Conservation (phyloP, 1,140 invertebrate genomes). For the Pectinophora gossypiella region DNA sequence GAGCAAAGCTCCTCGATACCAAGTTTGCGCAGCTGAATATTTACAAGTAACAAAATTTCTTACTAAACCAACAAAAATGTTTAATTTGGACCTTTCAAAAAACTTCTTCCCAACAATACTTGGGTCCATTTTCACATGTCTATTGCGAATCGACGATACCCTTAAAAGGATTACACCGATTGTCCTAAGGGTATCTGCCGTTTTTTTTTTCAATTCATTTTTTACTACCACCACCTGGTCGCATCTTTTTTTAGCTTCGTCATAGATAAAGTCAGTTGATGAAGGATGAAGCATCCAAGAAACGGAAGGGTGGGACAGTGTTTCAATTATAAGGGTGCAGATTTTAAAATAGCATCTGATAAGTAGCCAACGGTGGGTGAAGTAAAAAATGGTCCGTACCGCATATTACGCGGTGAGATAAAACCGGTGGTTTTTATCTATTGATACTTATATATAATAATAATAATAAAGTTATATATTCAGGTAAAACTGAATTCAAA, state of each 20-base stretch:
- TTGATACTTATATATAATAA: too few relatives aligned
- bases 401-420: too few relatives aligned
- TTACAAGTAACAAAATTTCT: background rate
- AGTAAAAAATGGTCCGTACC: background rate
- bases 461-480: too few relatives aligned
- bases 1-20: too few relatives aligned
- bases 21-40: too few relatives aligned
- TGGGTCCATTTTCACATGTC: constrained; percentile 51
- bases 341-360: constrained; percentile 39
- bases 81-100: constrained; percentile 27
- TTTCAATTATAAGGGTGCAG: constrained; percentile 23
- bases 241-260: constrained; percentile 48
- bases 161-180: constrained; percentile 57
- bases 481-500: too few relatives aligned
- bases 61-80: constrained; percentile 20
- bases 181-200: constrained; percentile 30
- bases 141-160: constrained; percentile 38
- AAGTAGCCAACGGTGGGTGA: constrained; percentile 11
- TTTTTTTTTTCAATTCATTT: constrained; percentile 34
- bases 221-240: constrained; percentile 51
- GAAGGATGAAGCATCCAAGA: constrained; percentile 27
- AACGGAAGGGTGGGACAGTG: background rate
- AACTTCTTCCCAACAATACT: constrained; percentile 14
- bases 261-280: constrained; percentile 47
- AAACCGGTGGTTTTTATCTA: too few relatives aligned